These are phyloP conservation scores for Protodeltote pygarga DNA, from an alignment of 2,888 invertebrate genomes.

Conservation along the genomic window DNA sequence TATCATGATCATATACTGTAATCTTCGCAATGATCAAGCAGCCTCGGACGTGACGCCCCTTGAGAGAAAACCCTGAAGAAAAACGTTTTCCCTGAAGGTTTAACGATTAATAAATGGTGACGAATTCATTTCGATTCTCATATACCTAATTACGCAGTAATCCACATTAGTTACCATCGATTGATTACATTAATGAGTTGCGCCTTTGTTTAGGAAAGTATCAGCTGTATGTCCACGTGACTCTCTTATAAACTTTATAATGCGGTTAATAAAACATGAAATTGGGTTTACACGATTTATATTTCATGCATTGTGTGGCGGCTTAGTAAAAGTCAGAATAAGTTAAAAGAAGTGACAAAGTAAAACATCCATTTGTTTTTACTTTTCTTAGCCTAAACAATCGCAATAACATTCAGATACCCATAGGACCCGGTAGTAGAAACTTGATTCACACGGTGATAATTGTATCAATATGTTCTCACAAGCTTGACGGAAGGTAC, in stretches of 20 bases:
- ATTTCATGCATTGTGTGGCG: conserved; percentile 15
- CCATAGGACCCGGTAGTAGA: conserved; percentile 41
- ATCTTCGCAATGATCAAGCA: conserved; percentile 37
- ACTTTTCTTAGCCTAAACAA: conserved; percentile 28
- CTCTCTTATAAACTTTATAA: conserved; percentile 11
- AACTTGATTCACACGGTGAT: conserved; percentile 40
- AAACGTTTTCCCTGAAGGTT: conserved; percentile 52
- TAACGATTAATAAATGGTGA: conserved; percentile 22
- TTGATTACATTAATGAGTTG: conserved; percentile 22
- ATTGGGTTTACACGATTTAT: conserved; percentile 1
- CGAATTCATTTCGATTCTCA: conserved; percentile 15
- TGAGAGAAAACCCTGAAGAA: conserved; percentile 62
- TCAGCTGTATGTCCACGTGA: conserved; percentile 29
- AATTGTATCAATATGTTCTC: conserved; percentile 44
- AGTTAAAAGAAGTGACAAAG: too few species aligned
- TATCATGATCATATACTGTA: too few species aligned
- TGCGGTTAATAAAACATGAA: conserved; percentile 9
- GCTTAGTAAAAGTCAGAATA: too few species aligned
- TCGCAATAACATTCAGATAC: conserved; percentile 15
- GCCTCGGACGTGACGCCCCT: conserved; percentile 75
- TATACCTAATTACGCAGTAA: conserved; percentile 14
- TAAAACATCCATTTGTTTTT: conserved; percentile 9
- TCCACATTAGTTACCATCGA: conserved; percentile 24
- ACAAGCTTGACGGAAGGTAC: conserved; percentile 34
- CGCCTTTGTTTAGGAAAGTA: conserved; percentile 30